A percentile compares a stretch with the other conserved stretches of the same genome.
phyloP scores from a whole-genome alignment of 2,797 vertebrate genomes.

The Hoplostethus mediterraneus region DNA sequence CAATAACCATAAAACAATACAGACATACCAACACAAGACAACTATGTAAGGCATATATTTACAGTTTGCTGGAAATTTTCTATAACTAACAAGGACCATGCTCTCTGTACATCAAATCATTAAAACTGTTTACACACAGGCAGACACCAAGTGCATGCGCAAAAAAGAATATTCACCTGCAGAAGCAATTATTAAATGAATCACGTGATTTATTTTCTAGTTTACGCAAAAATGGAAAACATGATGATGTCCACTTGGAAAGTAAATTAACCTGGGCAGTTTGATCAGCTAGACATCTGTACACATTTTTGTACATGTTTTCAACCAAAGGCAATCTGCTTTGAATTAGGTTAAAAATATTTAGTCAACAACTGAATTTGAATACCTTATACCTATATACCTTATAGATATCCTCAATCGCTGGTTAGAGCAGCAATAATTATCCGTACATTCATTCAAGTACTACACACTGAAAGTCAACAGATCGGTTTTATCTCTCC shows the following conservation, averaged over 20 bases:
- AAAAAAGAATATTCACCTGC: constrained; percentile 61
- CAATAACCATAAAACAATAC: constrained; percentile 68
- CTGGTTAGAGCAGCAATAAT: constrained; percentile 14
- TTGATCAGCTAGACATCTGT: constrained; percentile 40
- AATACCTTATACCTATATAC: neutral
- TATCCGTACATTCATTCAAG: neutral
- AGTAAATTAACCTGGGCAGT: constrained; percentile 25
- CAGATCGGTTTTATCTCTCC: neutral
- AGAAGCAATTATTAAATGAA: constrained; percentile 53
- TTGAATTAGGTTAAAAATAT: constrained; percentile 42
- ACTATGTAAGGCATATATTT: constrained; percentile 64
- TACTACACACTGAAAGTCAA: constrained; percentile 26
- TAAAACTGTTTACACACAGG: constrained; percentile 56
- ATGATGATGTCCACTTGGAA: constrained; percentile 25
- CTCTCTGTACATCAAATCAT: constrained; percentile 68
- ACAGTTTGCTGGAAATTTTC: constrained; percentile 62
- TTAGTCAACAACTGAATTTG: constrained; percentile 59
- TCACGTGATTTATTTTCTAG: constrained; percentile 20
- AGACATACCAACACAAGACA: constrained; percentile 65
- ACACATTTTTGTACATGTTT: constrained; percentile 30
- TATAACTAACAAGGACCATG: constrained; percentile 59
- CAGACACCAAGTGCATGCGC: constrained; percentile 60
- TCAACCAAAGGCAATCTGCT: constrained; percentile 37
- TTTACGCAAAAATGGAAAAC: constrained; percentile 35
- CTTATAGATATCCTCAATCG: constrained; percentile 21